Evolutionary conservation across 2,888 invertebrate species (phyloP), one percentile per base, ranked within the genome.

Genomic region (Apamea monoglypha): DNA sequence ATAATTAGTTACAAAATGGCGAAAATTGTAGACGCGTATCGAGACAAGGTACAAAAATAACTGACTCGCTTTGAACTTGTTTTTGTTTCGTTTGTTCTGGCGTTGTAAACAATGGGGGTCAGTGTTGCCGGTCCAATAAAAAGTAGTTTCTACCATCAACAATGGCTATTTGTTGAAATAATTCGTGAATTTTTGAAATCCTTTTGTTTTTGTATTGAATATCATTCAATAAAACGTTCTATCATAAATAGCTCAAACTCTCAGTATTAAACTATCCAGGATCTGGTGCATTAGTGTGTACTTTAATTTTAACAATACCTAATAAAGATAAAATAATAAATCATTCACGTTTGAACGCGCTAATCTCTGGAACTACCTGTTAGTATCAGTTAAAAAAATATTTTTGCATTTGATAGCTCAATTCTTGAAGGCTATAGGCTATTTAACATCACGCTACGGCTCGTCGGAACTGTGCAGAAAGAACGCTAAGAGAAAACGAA

Each of bases 21-120:
- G 59, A 77, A 80, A 82, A 78, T 69, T 72, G 69, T 70, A 88
- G 88, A 89, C 81, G 87, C 83, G 87, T 83, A 78, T 86, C 87
- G 67, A 63, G 72, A 89, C 89, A 91, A 88, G 82, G 91, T 87
- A 90, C 82, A 92, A 93, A 92, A 89, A 86, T 90, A 92, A 93
- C 92, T 93, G 91, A 91, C 87, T 90, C 78, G 84, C 82, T 90
- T 87, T 89, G 83, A 91, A 92, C 91, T 94, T 94, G 94, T 94
- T 94, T 94, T 93, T 92, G 92, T 93, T 93, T 92, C 91, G 91
- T 90, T 92, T 90, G 83, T 86, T 90, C 90, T 92, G 88, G 93
- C 92, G 91, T 92, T 92, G 94, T 95, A 95, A 95, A 95, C 95
- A 95, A 95, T 91, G 90, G 87, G 85, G 87, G 83, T 56, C 78